These are phyloP conservation scores for Aphyosemion australe DNA, from an alignment of 2,113 vertebrate genomes.

Conservation along the genomic window DNA sequence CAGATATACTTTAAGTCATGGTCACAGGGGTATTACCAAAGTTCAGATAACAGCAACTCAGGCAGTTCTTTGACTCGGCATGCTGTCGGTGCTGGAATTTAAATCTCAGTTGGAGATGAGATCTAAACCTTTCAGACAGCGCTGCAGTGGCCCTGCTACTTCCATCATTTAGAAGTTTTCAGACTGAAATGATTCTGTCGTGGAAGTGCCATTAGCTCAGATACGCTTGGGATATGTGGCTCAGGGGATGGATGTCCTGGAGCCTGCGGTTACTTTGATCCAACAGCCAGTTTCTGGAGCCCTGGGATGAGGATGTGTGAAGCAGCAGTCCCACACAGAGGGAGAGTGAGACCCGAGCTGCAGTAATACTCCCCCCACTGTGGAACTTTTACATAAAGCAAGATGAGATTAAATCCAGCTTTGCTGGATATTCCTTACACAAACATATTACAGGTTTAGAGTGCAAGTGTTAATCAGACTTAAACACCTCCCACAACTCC, in stretches of 20 bases:
- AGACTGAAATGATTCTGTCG: slow-evolving; percentile 48
- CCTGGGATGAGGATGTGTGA: slow-evolving; percentile 32
- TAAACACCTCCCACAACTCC: not conserved
- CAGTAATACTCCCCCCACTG: slow-evolving; percentile 10
- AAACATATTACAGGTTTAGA: not conserved
- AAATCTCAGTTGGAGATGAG: slow-evolving; percentile 44
- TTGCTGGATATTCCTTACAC: not conserved
- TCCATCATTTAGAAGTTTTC: slow-evolving; percentile 49
- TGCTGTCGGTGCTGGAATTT: slow-evolving; percentile 49
- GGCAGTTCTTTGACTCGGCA: slow-evolving; percentile 55
- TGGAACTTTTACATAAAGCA: slow-evolving; percentile 5
- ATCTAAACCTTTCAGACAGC: slow-evolving; percentile 50
- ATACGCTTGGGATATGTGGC: slow-evolving; percentile 39
- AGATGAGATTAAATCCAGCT: slow-evolving; percentile 3
- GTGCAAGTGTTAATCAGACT: not conserved
- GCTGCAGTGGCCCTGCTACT: slow-evolving; percentile 33
- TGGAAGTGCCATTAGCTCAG: slow-evolving; percentile 63
- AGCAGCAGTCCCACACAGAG: slow-evolving; percentile 30
- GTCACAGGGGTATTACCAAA: slow-evolving; percentile 50
- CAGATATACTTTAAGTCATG: slow-evolving; percentile 44
- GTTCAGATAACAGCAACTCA: slow-evolving; percentile 61
- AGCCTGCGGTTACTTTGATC: slow-evolving; percentile 53
- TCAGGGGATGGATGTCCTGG: slow-evolving; percentile 34
- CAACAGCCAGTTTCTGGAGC: slow-evolving; percentile 23
- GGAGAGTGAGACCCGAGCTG: slow-evolving; percentile 14